phyloP scores from a whole-genome alignment of 2,113 vertebrate species.

The Pelmatolapia mariae region DNA sequence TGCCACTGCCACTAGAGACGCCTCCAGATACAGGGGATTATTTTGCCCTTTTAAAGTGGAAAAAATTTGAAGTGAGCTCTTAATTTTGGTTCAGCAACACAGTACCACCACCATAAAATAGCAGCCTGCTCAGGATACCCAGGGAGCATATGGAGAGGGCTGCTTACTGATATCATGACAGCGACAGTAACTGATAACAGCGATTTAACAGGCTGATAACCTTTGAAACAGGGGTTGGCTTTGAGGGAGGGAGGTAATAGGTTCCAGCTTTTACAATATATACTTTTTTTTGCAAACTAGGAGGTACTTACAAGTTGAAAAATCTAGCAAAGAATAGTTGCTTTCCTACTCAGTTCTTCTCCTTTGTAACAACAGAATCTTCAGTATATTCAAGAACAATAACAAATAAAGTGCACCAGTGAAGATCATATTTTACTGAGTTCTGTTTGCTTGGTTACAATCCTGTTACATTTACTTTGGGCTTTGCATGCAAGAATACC shows the following conservation, averaged over 20 bases:
- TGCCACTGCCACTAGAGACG: background rate
- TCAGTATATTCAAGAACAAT: background rate
- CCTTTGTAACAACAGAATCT: background rate
- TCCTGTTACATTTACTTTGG: background rate
- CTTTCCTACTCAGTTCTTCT: background rate
- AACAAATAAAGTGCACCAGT: background rate
- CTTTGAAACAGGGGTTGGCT: background rate
- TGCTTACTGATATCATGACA: fast-evolving
- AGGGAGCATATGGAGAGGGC: background rate
- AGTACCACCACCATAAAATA: background rate
- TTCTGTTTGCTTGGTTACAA: background rate
- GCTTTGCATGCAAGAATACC: background rate
- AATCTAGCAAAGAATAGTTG: fast-evolving
- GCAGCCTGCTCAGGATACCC: background rate
- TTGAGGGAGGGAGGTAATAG: background rate
- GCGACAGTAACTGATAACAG: background rate
- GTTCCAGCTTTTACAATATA: background rate
- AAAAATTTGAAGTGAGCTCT: background rate
- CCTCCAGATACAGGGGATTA: background rate
- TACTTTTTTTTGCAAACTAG: fast-evolving
- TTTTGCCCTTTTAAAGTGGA: background rate
- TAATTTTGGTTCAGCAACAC: background rate
- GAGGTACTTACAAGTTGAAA: background rate
- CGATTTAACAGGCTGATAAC: background rate
- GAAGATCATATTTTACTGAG: background rate